Evolutionary conservation across 2,888 invertebrate genomes (phyloP).

Genomic region (Diplazon laetatorius): DNA sequence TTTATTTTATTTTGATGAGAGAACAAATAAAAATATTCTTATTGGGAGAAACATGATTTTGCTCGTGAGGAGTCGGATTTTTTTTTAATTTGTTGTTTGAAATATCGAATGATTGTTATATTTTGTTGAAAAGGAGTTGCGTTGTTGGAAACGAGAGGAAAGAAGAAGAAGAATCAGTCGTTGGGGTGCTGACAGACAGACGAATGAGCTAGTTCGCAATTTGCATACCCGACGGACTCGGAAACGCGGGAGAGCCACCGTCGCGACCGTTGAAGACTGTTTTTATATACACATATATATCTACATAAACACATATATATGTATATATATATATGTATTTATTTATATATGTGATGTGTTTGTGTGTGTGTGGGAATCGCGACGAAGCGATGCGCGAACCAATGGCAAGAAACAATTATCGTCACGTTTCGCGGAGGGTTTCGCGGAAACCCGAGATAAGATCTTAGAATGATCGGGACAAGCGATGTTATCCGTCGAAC

Average conservation of each 20-base stretch:
- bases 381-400: conserved; percentile 16
- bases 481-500: conserved; percentile 52
- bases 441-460: conserved; percentile 59
- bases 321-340: too few relatives aligned
- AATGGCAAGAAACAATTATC: conserved; percentile 66
- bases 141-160: background rate
- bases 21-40: too few relatives aligned
- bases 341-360: too few relatives aligned
- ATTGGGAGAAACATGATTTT: too few relatives aligned
- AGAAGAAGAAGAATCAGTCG: conserved; percentile 21
- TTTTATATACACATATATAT: too few relatives aligned
- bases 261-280: conserved; percentile 6
- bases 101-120: too few relatives aligned
- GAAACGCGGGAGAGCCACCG: conserved; percentile 20
- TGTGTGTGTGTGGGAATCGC: too few relatives aligned
- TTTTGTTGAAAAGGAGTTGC: too few relatives aligned
- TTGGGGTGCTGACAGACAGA: conserved; percentile 44
- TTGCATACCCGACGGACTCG: conserved; percentile 66
- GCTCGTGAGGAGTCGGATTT: too few relatives aligned
- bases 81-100: too few relatives aligned
- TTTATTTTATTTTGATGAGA: too few relatives aligned
- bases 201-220: conserved; percentile 61
- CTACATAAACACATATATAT: too few relatives aligned
- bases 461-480: conserved; percentile 55
- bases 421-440: conserved; percentile 59